Percentiles rank a stretch among this genome's conserved stretches.
Evolutionary conservation across 2,888 invertebrate species (phyloP).

Genomic region (Nezara viridula): DNA sequence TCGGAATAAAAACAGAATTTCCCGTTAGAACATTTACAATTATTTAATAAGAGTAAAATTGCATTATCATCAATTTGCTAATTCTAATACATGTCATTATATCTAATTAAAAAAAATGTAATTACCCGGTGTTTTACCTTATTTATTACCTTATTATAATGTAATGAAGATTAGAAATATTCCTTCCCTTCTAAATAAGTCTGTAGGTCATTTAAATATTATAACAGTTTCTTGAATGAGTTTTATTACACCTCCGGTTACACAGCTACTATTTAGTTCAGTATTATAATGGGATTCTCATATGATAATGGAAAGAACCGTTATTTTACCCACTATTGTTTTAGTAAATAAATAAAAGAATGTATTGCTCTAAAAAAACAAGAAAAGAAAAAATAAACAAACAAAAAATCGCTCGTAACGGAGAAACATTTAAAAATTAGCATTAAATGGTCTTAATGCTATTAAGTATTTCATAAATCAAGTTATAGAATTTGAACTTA

Average conservation of each 20-base stretch:
- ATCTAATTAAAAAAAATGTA: neutral
- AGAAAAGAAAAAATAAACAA: too few species aligned
- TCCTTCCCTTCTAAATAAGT: neutral
- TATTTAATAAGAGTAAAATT: neutral
- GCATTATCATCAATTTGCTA: neutral
- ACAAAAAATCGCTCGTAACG: too few species aligned
- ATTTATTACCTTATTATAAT: too few species aligned
- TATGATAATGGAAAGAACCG: too few species aligned
- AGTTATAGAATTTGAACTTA: too few species aligned
- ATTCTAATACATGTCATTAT: neutral
- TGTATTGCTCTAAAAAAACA: too few species aligned
- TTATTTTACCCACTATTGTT: too few species aligned
- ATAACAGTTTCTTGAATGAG: neutral
- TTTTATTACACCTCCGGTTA: neutral
- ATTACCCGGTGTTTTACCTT: neutral
- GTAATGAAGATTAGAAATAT: neutral
- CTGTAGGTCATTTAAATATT: neutral
- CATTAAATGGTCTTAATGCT: too few species aligned
- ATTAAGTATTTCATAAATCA: too few species aligned
- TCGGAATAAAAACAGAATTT: neutral
- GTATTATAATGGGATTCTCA: neutral
- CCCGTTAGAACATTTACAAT: neutral
- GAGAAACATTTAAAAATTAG: too few species aligned
- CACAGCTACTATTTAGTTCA: neutral
- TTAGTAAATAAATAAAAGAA: too few species aligned